Percentiles rank a stretch among this genome's conserved stretches.
Conservation (phyloP, 1,140 invertebrate genomes). For the Drosophila arawakana region DNA sequence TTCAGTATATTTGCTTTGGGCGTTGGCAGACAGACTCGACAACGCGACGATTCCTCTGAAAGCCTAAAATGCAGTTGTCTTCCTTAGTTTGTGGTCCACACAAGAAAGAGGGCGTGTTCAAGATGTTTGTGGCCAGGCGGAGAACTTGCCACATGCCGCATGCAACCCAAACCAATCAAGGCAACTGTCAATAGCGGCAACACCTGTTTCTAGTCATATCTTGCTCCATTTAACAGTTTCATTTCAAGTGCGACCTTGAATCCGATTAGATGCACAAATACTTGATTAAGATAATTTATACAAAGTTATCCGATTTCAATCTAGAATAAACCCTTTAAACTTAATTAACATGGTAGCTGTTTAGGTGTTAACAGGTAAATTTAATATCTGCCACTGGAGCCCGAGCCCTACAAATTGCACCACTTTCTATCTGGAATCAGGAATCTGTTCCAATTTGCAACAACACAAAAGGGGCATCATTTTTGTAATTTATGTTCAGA, state of each 20-base stretch:
- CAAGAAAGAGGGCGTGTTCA: slow-evolving; percentile 59
- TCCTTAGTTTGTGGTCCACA: slow-evolving; percentile 7
- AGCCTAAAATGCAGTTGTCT: slow-evolving; percentile 70
- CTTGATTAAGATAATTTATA: slow-evolving; percentile 28
- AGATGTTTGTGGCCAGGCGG: slow-evolving; percentile 24
- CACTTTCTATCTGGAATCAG: slow-evolving; percentile 33
- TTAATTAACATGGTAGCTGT: slow-evolving; percentile 7
- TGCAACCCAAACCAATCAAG: slow-evolving; percentile 73
- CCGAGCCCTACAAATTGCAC: slow-evolving; percentile 55
- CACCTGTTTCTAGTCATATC: slow-evolving; percentile 52
- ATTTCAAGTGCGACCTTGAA: slow-evolving; percentile 59
- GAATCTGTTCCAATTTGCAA: slow-evolving; percentile 56
- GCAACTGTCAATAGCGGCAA: slow-evolving; percentile 71
- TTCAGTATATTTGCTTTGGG: slow-evolving; percentile 66
- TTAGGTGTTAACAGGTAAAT: slow-evolving; percentile 34
- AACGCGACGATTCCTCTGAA: slow-evolving; percentile 45
- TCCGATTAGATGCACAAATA: background rate
- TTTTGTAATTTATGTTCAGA: slow-evolving; percentile 61
- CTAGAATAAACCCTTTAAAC: background rate
- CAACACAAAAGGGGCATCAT: slow-evolving; percentile 68
- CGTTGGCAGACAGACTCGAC: slow-evolving; percentile 50
- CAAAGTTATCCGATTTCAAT: slow-evolving; percentile 26
- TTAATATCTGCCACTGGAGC: background rate
- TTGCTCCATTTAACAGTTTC: slow-evolving; percentile 23
- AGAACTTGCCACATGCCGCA: slow-evolving; percentile 50